Percentiles rank a stretch among this genome's conserved stretches.
Evolutionary conservation across 2,797 vertebrate genomes (phyloP).

Genomic region (Ctenopoma kingsleyae): DNA sequence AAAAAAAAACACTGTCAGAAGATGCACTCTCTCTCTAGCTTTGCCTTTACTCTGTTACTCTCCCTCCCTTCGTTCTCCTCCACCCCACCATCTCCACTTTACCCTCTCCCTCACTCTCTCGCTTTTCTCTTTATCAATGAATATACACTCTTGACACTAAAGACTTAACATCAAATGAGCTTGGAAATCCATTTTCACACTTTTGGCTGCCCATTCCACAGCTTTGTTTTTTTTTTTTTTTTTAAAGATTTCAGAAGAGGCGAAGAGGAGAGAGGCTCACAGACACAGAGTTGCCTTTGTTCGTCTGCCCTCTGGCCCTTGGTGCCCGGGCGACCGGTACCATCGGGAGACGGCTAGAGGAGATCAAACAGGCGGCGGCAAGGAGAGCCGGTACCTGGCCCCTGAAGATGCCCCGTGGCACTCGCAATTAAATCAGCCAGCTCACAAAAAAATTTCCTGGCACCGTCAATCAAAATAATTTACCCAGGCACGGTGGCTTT

Average conservation of each 20-base stretch:
- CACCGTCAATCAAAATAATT: slow-evolving; percentile 95
- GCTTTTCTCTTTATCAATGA: slow-evolving; percentile 81
- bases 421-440: slow-evolving; percentile 92
- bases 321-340: slow-evolving; percentile 90
- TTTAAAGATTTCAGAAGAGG: slow-evolving; percentile 59
- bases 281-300: slow-evolving; percentile 93
- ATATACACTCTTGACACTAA: slow-evolving; percentile 91
- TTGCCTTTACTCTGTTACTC: slow-evolving; percentile 39
- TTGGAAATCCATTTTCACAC: slow-evolving; percentile 96
- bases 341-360: slow-evolving; percentile 76
- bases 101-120: slow-evolving; percentile 12
- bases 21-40: slow-evolving; percentile 65
- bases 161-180: slow-evolving; percentile 98
- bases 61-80: slow-evolving; percentile 24
- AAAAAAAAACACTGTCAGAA: slow-evolving; percentile 75
- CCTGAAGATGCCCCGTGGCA: slow-evolving; percentile 94
- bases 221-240: slow-evolving; percentile 88
- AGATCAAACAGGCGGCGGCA: slow-evolving; percentile 88
- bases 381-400: slow-evolving; percentile 89
- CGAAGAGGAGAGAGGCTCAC: slow-evolving; percentile 85
- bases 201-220: slow-evolving; percentile 91
- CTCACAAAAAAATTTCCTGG: slow-evolving; percentile 81
- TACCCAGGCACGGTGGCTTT: slow-evolving; percentile 88
- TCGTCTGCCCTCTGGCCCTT: slow-evolving; percentile 95
- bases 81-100: slow-evolving; percentile 35